Percentiles rank a stretch among this genome's conserved stretches.
These are phyloP conservation scores for Icerya purchasi DNA, from an alignment of 2,888 invertebrate species.

Conservation along the genomic window DNA sequence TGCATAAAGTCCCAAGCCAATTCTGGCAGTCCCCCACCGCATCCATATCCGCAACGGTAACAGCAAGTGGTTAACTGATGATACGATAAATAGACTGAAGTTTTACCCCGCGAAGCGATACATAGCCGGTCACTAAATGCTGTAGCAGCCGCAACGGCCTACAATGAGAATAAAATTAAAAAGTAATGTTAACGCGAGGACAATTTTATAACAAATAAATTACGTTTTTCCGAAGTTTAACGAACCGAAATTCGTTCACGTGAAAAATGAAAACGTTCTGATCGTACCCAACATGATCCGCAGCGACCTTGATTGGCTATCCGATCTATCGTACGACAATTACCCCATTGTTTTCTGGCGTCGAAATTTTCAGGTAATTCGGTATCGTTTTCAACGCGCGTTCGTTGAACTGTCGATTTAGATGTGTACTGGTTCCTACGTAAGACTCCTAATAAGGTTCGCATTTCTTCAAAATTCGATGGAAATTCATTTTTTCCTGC, in stretches of 20 bases:
- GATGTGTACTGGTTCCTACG: not conserved
- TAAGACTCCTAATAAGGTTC: not conserved
- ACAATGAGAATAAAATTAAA: no score
- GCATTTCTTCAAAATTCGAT: not conserved
- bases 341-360: constrained; percentile 53
- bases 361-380: constrained; percentile 55
- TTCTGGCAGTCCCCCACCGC: constrained; percentile 12
- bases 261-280: no score
- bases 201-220: no score
- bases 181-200: no score
- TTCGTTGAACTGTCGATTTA: not conserved
- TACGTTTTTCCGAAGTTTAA: no score
- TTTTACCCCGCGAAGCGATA: constrained; percentile 10
- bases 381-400: not conserved
- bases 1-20: constrained; percentile 9
- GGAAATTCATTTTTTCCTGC: not conserved
- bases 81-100: constrained; percentile 7
- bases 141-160: constrained; percentile 14
- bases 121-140: constrained; percentile 14
- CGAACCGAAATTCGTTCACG: no score
- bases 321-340: constrained; percentile 63
- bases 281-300: constrained; percentile 64
- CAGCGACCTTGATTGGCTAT: constrained; percentile 73
- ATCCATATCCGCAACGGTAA: constrained; percentile 13
- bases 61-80: constrained; percentile 12